phyloP scores from a whole-genome alignment of 37 sponge, comb jelly and placozoan species.

The Petrosia ficiformis region DNA sequence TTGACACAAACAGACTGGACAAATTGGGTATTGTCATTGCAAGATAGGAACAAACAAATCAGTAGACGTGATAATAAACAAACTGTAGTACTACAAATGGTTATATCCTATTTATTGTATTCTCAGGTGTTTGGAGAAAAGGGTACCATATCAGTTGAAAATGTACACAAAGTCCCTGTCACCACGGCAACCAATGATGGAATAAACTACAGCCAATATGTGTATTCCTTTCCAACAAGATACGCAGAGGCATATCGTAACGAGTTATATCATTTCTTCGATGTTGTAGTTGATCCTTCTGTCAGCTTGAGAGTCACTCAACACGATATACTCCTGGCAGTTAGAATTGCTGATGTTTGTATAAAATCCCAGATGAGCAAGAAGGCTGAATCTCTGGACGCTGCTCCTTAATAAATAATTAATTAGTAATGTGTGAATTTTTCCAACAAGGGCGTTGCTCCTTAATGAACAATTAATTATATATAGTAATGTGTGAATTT shows the following conservation, averaged over 20 bases:
- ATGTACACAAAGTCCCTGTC: constrained; percentile 31
- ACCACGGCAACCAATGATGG: constrained; percentile 5
- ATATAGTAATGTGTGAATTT: too few relatives aligned
- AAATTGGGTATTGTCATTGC: too few relatives aligned
- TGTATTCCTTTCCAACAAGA: constrained; percentile 75
- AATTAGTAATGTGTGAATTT: too few relatives aligned
- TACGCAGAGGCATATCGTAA: constrained; percentile 36
- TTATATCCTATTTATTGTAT: too few relatives aligned
- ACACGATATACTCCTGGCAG: constrained; percentile 32
- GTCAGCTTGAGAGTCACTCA: constrained; percentile 12
- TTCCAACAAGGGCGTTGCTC: too few relatives aligned
- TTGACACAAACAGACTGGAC: background rate
- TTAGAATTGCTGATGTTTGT: constrained; percentile 58
- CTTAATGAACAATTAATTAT: too few relatives aligned
- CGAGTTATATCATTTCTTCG: constrained; percentile 22
- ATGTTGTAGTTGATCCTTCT: constrained; percentile 37
- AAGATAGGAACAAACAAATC: too few relatives aligned
- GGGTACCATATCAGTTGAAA: constrained; percentile 63
- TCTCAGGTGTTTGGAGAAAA: constrained; percentile 62
- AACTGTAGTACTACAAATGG: too few relatives aligned
- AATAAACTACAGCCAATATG: background rate
- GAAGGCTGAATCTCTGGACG: background rate
- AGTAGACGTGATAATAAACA: too few relatives aligned
- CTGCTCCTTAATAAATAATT: too few relatives aligned
- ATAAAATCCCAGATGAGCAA: constrained; percentile 17